These are phyloP conservation scores for Aporrectodea caliginosa DNA, from an alignment of 1,140 invertebrate species.

Conservation along the genomic window DNA sequence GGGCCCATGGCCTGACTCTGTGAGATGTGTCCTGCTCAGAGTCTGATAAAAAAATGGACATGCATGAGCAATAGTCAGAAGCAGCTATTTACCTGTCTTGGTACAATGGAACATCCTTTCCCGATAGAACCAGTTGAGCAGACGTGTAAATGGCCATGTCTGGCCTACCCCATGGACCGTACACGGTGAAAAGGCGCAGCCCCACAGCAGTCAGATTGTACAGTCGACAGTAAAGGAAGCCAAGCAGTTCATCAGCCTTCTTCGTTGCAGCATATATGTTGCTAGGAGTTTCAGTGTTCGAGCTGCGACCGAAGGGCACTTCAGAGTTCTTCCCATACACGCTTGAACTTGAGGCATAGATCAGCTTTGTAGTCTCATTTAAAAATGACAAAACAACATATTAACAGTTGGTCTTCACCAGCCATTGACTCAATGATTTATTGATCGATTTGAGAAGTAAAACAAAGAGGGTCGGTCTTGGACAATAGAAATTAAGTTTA, in stretches of 20 bases:
- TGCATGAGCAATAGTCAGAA: too few relatives aligned
- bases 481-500: too few relatives aligned
- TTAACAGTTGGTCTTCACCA: neutral
- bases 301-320: conserved; percentile 16
- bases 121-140: conserved; percentile 20
- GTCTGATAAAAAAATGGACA: too few relatives aligned
- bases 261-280: conserved; percentile 34
- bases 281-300: conserved; percentile 25
- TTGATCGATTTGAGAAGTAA: too few relatives aligned
- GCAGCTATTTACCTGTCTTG: conserved; percentile 22
- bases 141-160: conserved; percentile 34
- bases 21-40: too few relatives aligned
- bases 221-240: conserved; percentile 15
- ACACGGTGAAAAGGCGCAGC: conserved; percentile 32
- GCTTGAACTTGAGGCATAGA: conserved; percentile 32
- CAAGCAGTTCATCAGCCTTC: conserved; percentile 24
- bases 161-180: conserved; percentile 31
- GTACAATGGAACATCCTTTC: conserved; percentile 21
- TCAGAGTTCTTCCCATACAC: conserved; percentile 27
- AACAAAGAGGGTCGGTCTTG: too few relatives aligned
- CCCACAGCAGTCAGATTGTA: conserved; percentile 18
- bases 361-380: conserved; percentile 15
- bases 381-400: conserved; percentile 7
- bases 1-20: too few relatives aligned
- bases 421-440: too few relatives aligned